These are phyloP conservation scores for Branchinecta sandiegonensis DNA, from an alignment of 2,888 invertebrate genomes.

Conservation along the genomic window DNA sequence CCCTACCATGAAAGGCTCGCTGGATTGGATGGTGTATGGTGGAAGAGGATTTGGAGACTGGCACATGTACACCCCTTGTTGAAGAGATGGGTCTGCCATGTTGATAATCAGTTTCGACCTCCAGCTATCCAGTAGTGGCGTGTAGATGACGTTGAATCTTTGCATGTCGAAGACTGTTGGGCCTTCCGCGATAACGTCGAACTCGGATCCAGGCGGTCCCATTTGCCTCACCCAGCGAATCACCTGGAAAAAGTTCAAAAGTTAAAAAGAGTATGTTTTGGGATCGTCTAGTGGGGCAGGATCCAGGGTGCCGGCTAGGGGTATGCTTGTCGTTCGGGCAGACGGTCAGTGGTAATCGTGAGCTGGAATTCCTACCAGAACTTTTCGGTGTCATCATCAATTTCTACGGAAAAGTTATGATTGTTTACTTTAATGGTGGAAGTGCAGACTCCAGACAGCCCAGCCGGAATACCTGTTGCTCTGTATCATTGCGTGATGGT, in stretches of 20 bases:
- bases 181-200: conserved; percentile 9
- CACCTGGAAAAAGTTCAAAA: neutral
- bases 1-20: conserved; percentile 4
- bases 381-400: too few species aligned
- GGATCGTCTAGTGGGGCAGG: too few species aligned
- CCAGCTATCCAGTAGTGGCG: conserved; percentile 5
- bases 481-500: too few species aligned
- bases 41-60: conserved; percentile 12
- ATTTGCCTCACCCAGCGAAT: conserved; percentile 11
- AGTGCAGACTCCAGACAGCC: too few species aligned
- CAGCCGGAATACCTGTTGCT: too few species aligned
- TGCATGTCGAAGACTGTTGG: neutral
- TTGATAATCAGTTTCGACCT: conserved; percentile 7
- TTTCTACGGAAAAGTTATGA: too few species aligned
- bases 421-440: too few species aligned
- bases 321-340: too few species aligned
- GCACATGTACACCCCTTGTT: neutral
- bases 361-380: too few species aligned
- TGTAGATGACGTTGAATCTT: neutral
- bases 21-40: neutral
- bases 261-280: too few species aligned
- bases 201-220: neutral
- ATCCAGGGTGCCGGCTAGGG: too few species aligned
- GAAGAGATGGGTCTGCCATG: conserved; percentile 8
- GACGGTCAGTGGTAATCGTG: too few species aligned